These are phyloP conservation scores for Falco concolor DNA, from an alignment of 2,797 vertebrate genomes.

Conservation along the genomic window DNA sequence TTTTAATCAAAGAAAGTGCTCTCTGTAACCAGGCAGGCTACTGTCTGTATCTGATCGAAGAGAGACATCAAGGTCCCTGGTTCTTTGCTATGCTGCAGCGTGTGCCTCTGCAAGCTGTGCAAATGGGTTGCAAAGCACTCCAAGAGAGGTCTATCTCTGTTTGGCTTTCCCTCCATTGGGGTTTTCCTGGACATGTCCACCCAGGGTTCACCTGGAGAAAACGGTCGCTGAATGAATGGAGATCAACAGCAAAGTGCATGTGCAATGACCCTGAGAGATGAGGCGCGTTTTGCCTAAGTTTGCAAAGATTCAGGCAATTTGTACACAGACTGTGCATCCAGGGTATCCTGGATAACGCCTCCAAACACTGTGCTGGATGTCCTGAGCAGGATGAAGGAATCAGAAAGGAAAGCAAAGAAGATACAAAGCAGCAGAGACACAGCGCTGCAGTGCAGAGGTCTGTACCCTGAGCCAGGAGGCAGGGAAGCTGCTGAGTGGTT, in stretches of 20 bases:
- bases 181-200: neutral
- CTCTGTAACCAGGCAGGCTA: slow-evolving; percentile 43
- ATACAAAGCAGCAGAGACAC: neutral
- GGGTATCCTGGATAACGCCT: neutral
- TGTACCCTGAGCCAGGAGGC: neutral
- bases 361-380: neutral
- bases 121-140: neutral
- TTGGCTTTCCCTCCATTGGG: neutral
- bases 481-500: neutral
- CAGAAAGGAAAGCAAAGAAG: neutral
- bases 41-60: slow-evolving; percentile 52
- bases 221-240: fast-evolving
- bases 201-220: neutral
- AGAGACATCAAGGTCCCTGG: slow-evolving; percentile 31
- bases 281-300: neutral
- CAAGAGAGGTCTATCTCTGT: neutral
- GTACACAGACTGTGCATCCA: neutral
- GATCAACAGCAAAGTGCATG: fast-evolving
- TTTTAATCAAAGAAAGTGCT: slow-evolving; percentile 65
- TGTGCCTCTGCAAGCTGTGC: neutral
- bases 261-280: neutral
- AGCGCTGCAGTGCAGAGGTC: neutral
- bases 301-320: neutral
- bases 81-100: neutral
- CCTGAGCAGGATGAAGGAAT: neutral